Evolutionary conservation across 2,113 vertebrate species (phyloP).

Genomic region (Tyrannus savana): DNA sequence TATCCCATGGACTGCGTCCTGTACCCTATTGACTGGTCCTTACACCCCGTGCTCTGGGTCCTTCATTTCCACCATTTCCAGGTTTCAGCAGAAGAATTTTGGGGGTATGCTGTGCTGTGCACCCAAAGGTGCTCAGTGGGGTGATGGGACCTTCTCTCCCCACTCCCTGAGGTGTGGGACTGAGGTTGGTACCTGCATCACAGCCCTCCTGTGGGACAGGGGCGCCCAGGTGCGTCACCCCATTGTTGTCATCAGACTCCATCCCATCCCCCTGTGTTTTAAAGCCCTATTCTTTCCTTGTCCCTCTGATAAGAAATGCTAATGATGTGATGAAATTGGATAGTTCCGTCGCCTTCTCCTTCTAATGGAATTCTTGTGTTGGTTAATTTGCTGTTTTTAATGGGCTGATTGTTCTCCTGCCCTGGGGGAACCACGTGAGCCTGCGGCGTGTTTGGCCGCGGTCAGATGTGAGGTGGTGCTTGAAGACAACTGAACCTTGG

Average conservation of each 20-base stretch:
- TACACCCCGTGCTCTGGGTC: fast-evolving
- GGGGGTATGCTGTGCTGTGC: background rate
- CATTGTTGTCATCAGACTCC: background rate
- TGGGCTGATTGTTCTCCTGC: constrained; percentile 56
- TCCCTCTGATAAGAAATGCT: constrained; percentile 44
- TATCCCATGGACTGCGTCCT: fast-evolving
- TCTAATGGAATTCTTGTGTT: constrained; percentile 38
- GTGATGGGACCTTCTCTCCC: background rate
- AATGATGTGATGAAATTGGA: constrained; percentile 51
- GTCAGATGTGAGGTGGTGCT: constrained; percentile 19
- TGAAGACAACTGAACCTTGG: constrained; percentile 25
- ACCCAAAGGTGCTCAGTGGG: background rate
- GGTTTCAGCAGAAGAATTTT: background rate
- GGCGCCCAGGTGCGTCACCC: background rate
- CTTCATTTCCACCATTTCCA: fast-evolving
- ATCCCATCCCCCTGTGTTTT: background rate
- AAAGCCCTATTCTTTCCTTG: background rate
- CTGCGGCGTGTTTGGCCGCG: background rate
- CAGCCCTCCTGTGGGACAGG: fast-evolving
- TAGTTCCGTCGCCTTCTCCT: background rate
- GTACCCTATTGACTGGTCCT: fast-evolving
- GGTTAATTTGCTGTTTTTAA: constrained; percentile 56
- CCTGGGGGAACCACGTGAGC: background rate
- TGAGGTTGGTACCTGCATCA: background rate
- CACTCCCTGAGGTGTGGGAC: background rate